Evolutionary conservation across 1,140 invertebrate genomes (phyloP), one percentile per base, ranked within the genome.

Genomic region (Drosophila pseudoananassae): DNA sequence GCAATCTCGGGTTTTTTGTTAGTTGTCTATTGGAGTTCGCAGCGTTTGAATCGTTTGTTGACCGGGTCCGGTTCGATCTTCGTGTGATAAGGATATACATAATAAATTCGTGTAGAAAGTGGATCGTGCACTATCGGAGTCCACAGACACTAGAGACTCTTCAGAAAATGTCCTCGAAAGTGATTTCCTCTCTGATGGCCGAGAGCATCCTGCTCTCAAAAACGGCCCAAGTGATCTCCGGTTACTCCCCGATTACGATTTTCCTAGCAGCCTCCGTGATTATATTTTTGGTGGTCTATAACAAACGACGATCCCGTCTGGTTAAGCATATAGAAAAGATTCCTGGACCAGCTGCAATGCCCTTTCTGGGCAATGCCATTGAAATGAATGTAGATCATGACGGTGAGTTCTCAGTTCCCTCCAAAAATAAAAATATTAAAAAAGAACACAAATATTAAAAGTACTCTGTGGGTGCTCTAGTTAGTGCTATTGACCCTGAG

Each of bases 341-440:
- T 50, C 93, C 93, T 1, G 94, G 94, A 55, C 94, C 94, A 1
- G 92, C 92, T 6, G 90, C 93, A 3, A 70, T 94, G 8, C 94
- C 94, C 0, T 76, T 95, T 5, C 69, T 95, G 43, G 94, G 94
- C 15, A 94, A 94, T 77, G 91, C 92, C 29, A 91, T 93, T 43
- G 92, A 94, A 69, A 83, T 93, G 61, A 92, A 93, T 77, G 92
- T 93, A 54, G 92, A 93, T 70, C 92, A 93, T 63, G 92, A 93
- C 70, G 93, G 91, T 92, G 72, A 91, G 79, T 87, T 36, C 38
- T 38, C 14, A 15, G 36, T 40, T 17, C 40, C 17, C 40, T 15
- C 14, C 4, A 20, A 45, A 46, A 15, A 20, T 23, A 12, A 43
- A 17, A 43, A 7, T 15, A 15, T 7, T 17, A 12, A 12, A 17